These are phyloP conservation scores for Temnothorax rugatulus DNA, from an alignment of 2,888 invertebrate genomes.

Conservation along the genomic window DNA sequence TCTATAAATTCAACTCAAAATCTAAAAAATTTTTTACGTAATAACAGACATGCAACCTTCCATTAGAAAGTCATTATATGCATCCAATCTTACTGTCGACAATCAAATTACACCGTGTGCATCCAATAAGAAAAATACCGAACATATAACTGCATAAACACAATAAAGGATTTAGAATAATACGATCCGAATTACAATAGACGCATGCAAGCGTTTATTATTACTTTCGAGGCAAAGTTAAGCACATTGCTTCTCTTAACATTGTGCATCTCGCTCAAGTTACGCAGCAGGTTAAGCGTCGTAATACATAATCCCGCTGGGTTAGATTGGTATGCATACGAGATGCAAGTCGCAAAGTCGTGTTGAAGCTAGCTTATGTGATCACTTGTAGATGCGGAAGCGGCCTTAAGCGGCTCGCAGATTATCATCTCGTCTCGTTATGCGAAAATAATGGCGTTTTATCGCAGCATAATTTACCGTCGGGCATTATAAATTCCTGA, in stretches of 20 bases:
- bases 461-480: not conserved
- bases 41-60: not conserved
- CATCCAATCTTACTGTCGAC: not conserved
- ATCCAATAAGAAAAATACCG: not conserved
- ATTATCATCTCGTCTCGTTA: constrained; percentile 19
- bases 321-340: not conserved
- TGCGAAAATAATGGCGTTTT: constrained; percentile 6
- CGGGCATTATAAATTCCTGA: not conserved
- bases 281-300: constrained; percentile 3
- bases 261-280: constrained; percentile 36
- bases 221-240: constrained; percentile 11
- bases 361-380: constrained; percentile 22
- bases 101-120: not conserved
- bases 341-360: not conserved
- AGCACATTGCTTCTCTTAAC: constrained; percentile 34
- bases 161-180: not conserved
- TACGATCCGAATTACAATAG: not conserved
- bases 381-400: constrained; percentile 7
- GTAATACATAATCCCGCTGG: not conserved
- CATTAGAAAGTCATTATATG: constrained; percentile 15
- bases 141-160: not conserved
- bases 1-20: not conserved
- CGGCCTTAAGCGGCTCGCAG: not conserved
- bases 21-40: not conserved
- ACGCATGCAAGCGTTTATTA: not conserved